These are phyloP conservation scores for Cantharis nigra DNA, from an alignment of 2,888 invertebrate species.

Conservation along the genomic window DNA sequence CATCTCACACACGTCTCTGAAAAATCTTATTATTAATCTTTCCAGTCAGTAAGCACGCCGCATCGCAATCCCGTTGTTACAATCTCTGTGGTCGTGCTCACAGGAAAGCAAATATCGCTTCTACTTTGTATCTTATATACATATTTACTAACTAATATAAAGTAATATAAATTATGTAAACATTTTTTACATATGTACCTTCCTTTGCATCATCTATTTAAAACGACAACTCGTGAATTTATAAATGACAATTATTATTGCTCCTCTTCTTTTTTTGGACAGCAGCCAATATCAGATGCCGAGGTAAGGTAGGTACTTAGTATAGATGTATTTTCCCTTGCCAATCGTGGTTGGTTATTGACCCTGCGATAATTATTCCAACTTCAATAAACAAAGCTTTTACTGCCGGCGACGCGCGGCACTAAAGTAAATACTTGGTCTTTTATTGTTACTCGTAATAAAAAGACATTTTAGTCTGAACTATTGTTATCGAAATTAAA, in stretches of 20 bases:
- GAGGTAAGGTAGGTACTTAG: not conserved
- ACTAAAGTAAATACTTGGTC: too few relatives aligned
- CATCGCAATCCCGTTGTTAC: slow-evolving; percentile 47
- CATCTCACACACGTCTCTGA: slow-evolving; percentile 52
- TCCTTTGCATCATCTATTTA: not conserved
- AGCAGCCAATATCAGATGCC: not conserved
- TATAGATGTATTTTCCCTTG: not conserved
- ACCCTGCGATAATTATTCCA: not conserved
- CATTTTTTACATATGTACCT: not conserved
- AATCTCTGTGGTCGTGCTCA: slow-evolving; percentile 40
- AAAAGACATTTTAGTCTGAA: too few relatives aligned
- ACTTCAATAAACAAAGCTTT: too few relatives aligned
- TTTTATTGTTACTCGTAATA: too few relatives aligned
- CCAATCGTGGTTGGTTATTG: not conserved
- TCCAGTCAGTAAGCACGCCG: slow-evolving; percentile 51
- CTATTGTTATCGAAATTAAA: too few relatives aligned
- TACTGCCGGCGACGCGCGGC: too few relatives aligned
- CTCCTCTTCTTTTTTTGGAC: not conserved
- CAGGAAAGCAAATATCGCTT: slow-evolving; percentile 41
- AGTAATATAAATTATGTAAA: slow-evolving; percentile 11
- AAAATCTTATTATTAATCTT: slow-evolving; percentile 55
- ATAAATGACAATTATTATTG: not conserved
- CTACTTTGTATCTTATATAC: slow-evolving; percentile 39
- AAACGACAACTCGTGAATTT: not conserved
- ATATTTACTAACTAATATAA: slow-evolving; percentile 25